A percentile compares a stretch with the other conserved stretches of the same genome.
phyloP scores from a whole-genome alignment of 92 coral and sea anemone genomes.

The Micromussa lordhowensis region DNA sequence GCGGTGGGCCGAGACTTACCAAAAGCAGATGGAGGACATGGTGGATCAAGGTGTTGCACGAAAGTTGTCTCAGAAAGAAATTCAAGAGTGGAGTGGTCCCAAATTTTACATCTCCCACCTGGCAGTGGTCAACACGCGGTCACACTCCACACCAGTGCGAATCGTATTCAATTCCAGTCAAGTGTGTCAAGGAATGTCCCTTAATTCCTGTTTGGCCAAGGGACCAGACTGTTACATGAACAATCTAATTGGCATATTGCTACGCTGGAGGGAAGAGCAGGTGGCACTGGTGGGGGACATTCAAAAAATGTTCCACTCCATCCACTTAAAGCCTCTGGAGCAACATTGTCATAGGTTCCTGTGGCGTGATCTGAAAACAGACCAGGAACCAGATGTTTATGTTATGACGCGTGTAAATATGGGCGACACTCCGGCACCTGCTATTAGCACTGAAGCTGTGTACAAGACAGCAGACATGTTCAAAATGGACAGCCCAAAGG shows the following conservation, averaged over 20 bases:
- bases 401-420: slow-evolving; percentile 22
- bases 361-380: slow-evolving; percentile 52
- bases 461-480: slow-evolving; percentile 69
- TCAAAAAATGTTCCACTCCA: slow-evolving; percentile 59
- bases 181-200: slow-evolving; percentile 52
- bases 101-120: slow-evolving; percentile 68
- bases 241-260: slow-evolving; percentile 58
- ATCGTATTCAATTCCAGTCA: slow-evolving; percentile 76
- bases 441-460: slow-evolving; percentile 72
- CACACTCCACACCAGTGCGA: slow-evolving; percentile 69
- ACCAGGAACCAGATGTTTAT: slow-evolving; percentile 13
- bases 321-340: slow-evolving; percentile 48
- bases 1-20: no score
- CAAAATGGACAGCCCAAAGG: slow-evolving; percentile 31
- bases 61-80: no score
- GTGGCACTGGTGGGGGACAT: slow-evolving; percentile 60
- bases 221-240: slow-evolving; percentile 75
- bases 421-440: slow-evolving; percentile 36
- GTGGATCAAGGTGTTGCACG: no score
- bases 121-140: slow-evolving; percentile 72
- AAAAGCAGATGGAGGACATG: no score
- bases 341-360: slow-evolving; percentile 72
- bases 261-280: slow-evolving; percentile 73
- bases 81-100: slow-evolving; percentile 73
- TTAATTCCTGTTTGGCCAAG: slow-evolving; percentile 63